Conservation (phyloP, 2,113 vertebrate species). For the Colaptes auratus region DNA sequence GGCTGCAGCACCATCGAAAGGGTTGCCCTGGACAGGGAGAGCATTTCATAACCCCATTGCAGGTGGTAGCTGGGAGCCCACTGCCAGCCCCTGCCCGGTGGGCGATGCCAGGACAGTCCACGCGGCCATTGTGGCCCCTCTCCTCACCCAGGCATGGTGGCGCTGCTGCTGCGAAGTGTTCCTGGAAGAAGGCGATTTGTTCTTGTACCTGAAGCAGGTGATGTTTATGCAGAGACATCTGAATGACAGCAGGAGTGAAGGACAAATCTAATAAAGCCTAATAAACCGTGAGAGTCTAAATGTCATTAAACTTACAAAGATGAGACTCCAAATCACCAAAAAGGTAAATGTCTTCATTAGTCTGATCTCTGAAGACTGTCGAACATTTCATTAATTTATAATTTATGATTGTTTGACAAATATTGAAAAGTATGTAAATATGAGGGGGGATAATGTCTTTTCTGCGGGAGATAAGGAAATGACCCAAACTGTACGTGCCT, state of each 20-base stretch:
- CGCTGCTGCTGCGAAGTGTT: neutral
- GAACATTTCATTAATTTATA: slow-evolving; percentile 99
- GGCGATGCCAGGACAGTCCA: neutral
- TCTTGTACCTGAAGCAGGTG: slow-evolving; percentile 92
- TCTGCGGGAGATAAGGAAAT: slow-evolving; percentile 99
- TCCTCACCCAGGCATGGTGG: neutral
- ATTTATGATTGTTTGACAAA: slow-evolving; percentile 99
- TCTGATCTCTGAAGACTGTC: slow-evolving; percentile 93
- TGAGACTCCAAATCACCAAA: slow-evolving; percentile 86
- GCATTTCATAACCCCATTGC: neutral
- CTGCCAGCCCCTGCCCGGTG: neutral
- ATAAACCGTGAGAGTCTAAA: slow-evolving; percentile 91
- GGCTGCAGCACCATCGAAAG: neutral
- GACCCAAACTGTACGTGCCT: slow-evolving; percentile 96
- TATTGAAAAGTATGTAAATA: slow-evolving; percentile 99
- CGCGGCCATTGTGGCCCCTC: no score
- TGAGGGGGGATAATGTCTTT: slow-evolving; percentile 96
- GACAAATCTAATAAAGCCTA: slow-evolving; percentile 95
- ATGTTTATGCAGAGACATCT: slow-evolving; percentile 86
- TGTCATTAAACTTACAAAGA: slow-evolving; percentile 93
- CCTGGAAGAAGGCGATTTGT: slow-evolving; percentile 59
- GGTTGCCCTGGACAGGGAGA: neutral
- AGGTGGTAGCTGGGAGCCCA: neutral
- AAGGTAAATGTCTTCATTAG: slow-evolving; percentile 98
- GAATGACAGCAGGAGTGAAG: slow-evolving; percentile 88